Base-by-base conservation (phyloP, 2,888 invertebrate species). In the Petrolisthes manimaculis region DNA sequence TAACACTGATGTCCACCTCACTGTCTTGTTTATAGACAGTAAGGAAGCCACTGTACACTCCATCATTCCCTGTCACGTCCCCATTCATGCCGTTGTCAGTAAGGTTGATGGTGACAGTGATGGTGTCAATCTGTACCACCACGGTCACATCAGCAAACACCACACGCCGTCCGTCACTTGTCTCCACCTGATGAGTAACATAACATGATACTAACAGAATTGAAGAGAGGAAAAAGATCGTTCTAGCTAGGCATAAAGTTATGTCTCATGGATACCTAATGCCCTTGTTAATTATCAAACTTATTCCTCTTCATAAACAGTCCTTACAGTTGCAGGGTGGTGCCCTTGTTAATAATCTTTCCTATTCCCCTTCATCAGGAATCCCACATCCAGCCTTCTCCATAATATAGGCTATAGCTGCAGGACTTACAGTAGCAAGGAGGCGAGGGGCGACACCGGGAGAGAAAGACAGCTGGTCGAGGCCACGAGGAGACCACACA, bases 61-160 rank as follows among this genome's bases (percentile, higher is more conserved):
- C 88, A 56, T 88, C 88, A 78, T 77, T 79, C 3, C 84, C 88
- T n/a, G 88, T 88, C 53, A 80, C 80, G 61, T 88, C 88, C 12
- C 80, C 88, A 74, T 61, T 18, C 21, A n/a, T n/a, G 2, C 86
- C 86, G 14, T 24, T 53, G 54, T 86, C 86, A 67, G 61, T n/a
- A 1, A 86, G 61, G 14, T 8, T 61, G 2, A 86, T 61, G n/a
- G n/a, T 82, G 24, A 67, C 67, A 2, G 51, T 61, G 5, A 6
- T 6, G 12, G 14, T 6, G 21, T n/a, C 21, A 6, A 14, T 21
- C 18, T 53, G 53, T 8, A 86, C 61, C 37, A 18, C 4, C 53
- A 75, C 86, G 0, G 81, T 86, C 14, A 86, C 82, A 3, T 74
- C 55, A n/a, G 86, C 86, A 77, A 75, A 53, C 14, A 86, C 6